A percentile compares a stretch with the other conserved stretches of the same genome.
These are phyloP conservation scores for Phallusia fumigata DNA, from an alignment of 23 tunicate species.

Conservation along the genomic window DNA sequence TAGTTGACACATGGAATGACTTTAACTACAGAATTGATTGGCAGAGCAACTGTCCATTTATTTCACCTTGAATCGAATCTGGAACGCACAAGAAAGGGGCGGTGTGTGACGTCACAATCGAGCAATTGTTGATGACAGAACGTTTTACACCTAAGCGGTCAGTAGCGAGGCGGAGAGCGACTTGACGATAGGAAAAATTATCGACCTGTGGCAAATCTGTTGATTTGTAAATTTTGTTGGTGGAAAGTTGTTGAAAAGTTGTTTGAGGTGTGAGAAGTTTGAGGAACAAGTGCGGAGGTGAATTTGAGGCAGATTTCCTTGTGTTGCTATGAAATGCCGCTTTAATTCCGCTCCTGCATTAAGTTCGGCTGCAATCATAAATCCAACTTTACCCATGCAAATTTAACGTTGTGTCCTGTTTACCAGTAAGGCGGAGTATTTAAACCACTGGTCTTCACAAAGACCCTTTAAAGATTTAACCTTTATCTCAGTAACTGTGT, in stretches of 20 bases:
- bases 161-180: not conserved
- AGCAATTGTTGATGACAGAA: conserved; percentile 6
- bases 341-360: too few species aligned
- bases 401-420: too few species aligned
- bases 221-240: not conserved
- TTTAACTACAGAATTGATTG: too few species aligned
- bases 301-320: not conserved
- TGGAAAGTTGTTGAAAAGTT: conserved; percentile 2
- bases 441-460: too few species aligned
- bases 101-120: conserved; percentile 1
- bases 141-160: conserved; percentile 6
- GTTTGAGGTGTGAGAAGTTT: not conserved
- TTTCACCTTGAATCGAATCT: not conserved
- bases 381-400: too few species aligned
- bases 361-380: too few species aligned
- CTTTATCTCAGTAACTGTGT: too few species aligned
- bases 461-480: too few species aligned
- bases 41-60: too few species aligned
- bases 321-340: too few species aligned
- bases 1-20: too few species aligned
- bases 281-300: not conserved
- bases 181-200: conserved; percentile 2
- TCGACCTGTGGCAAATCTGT: not conserved
- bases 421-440: too few species aligned
- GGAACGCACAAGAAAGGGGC: conserved; percentile 2